Evolutionary conservation across 2,888 invertebrate species (phyloP).

Genomic region (Acanthoscelides obtectus): DNA sequence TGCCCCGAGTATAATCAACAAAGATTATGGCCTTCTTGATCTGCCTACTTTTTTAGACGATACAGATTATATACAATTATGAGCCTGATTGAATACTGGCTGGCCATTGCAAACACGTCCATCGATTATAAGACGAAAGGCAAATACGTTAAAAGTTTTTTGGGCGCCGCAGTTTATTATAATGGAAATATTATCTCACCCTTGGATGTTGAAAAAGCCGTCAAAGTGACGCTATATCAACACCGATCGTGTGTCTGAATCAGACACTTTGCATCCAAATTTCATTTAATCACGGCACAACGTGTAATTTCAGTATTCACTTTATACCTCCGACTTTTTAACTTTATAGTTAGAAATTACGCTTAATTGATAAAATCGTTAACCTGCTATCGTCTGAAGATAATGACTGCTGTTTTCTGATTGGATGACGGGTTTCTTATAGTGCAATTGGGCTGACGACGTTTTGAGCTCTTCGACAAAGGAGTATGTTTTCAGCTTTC

Average conservation of each 20-base stretch:
- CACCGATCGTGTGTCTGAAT: background rate
- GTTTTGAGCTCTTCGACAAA: background rate
- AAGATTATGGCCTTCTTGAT: background rate
- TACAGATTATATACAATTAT: background rate
- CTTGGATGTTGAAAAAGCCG: background rate
- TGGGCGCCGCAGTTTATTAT: background rate
- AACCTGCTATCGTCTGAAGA: background rate
- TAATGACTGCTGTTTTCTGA: background rate
- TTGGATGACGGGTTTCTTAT: background rate
- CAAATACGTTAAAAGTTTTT: background rate
- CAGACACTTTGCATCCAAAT: background rate
- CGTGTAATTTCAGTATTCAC: background rate
- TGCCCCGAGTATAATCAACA: background rate
- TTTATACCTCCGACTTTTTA: no score
- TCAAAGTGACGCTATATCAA: background rate
- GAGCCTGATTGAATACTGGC: background rate
- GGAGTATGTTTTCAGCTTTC: no score
- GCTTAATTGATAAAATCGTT: background rate
- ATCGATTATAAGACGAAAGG: background rate
- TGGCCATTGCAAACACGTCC: background rate
- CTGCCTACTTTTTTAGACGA: background rate
- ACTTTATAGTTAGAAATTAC: background rate
- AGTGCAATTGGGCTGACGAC: background rate
- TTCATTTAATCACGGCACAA: background rate
- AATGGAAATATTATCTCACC: background rate